Conservation (phyloP, 2,888 invertebrate genomes). For the Agrochola lota region DNA sequence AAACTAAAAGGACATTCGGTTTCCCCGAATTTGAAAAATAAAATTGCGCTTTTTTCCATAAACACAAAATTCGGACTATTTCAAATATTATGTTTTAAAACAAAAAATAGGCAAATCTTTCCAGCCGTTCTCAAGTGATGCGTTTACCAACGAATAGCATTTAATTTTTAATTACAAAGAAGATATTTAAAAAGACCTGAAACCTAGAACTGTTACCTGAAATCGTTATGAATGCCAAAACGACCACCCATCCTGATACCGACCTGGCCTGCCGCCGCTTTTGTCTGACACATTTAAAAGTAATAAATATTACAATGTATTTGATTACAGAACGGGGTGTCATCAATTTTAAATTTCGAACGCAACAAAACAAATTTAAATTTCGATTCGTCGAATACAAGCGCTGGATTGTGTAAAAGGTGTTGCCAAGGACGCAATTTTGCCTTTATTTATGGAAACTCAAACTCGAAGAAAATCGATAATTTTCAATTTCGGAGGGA, state of each 20-base stretch:
- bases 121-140: neutral
- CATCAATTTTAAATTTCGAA: constrained; percentile 70
- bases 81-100: neutral
- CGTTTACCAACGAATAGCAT: too few relatives aligned
- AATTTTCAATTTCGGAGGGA: neutral
- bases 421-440: constrained; percentile 32
- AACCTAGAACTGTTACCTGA: neutral
- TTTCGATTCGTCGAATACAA: constrained; percentile 57
- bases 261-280: constrained; percentile 6
- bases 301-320: constrained; percentile 66
- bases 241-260: constrained; percentile 45
- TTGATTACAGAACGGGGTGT: constrained; percentile 63
- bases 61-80: neutral
- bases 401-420: constrained; percentile 42
- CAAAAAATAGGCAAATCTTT: too few relatives aligned
- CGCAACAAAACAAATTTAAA: constrained; percentile 60
- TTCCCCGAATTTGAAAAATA: neutral
- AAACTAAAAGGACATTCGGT: too few relatives aligned
- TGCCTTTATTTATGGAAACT: neutral
- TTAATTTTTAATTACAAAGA: neutral
- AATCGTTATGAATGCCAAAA: constrained; percentile 6
- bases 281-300: constrained; percentile 46
- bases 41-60: too few relatives aligned
- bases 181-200: neutral
- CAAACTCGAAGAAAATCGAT: neutral